Evolutionary conservation across 2,797 vertebrate genomes (phyloP).

Genomic region (Oreochromis mossambicus): DNA sequence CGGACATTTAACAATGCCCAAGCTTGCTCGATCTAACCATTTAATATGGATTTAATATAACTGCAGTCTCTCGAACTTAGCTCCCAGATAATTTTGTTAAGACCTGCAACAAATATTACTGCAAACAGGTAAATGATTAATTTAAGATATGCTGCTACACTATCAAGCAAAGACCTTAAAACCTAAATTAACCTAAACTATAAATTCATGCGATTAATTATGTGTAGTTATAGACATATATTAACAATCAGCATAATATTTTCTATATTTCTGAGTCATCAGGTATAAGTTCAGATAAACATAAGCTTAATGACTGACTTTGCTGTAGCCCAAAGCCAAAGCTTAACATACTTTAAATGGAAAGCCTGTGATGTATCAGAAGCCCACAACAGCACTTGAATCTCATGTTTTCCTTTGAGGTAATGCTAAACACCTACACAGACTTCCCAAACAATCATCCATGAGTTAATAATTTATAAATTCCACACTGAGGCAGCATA

Average conservation of each 20-base stretch:
- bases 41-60: background rate
- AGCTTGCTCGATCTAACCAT: background rate
- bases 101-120: background rate
- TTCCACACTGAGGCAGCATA: background rate
- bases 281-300: background rate
- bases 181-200: background rate
- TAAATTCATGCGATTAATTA: background rate
- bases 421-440: background rate
- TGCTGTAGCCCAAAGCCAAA: background rate
- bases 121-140: background rate
- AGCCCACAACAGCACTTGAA: conserved; percentile 12
- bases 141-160: background rate
- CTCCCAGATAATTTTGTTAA: background rate
- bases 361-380: background rate
- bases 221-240: background rate
- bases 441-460: background rate
- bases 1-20: background rate
- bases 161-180: background rate
- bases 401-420: conserved; percentile 38
- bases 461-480: conserved; percentile 48
- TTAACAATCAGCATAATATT: background rate
- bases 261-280: background rate
- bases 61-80: background rate
- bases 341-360: conserved; percentile 1
- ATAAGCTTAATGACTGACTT: background rate